These are phyloP conservation scores for Trachelus stipa DNA, from an alignment of 2,888 invertebrate species.

Conservation along the genomic window DNA sequence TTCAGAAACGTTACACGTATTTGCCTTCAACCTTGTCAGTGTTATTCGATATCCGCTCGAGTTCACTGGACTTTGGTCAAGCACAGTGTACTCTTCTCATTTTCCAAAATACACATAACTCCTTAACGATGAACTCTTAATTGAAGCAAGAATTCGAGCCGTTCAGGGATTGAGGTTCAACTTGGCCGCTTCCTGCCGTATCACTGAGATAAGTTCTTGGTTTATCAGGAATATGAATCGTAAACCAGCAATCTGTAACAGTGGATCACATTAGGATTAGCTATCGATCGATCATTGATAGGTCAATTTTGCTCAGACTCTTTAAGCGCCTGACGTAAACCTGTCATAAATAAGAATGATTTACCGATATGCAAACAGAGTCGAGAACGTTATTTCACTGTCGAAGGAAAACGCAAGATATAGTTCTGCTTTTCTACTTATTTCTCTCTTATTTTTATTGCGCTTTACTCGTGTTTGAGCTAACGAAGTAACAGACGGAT, in stretches of 20 bases:
- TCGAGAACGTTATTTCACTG: neutral
- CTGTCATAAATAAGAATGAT: slow-evolving; percentile 10
- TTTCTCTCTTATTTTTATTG: too few relatives aligned
- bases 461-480: neutral
- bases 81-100: neutral
- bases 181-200: slow-evolving; percentile 89
- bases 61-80: neutral
- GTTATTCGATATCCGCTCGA: neutral
- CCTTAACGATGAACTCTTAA: neutral
- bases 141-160: neutral
- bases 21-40: neutral
- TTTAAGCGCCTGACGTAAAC: neutral
- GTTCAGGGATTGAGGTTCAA: slow-evolving; percentile 71
- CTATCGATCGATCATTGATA: neutral
- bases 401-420: neutral
- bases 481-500: neutral
- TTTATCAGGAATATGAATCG: slow-evolving; percentile 94
- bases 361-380: neutral
- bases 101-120: neutral
- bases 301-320: neutral
- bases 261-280: neutral
- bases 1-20: neutral
- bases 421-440: too few relatives aligned
- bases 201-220: slow-evolving; percentile 89
- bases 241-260: slow-evolving; percentile 83